phyloP scores from a whole-genome alignment of 2,888 invertebrate species.

The Lampropteryx suffumata region DNA sequence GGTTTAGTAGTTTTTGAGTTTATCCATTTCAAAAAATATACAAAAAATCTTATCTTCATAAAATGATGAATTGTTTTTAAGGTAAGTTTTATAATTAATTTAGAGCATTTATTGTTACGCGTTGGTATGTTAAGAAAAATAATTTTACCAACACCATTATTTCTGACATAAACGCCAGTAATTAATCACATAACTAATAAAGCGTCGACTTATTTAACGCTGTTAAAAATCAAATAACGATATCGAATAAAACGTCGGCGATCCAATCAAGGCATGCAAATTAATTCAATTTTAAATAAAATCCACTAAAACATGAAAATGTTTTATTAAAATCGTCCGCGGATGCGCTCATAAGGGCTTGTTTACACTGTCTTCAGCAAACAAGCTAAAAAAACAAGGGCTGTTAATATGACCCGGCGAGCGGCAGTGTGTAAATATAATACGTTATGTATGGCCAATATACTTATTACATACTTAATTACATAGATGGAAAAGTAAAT shows the following conservation, averaged over 20 bases:
- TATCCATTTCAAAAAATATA: too few species aligned
- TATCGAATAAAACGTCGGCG: constrained; percentile 16
- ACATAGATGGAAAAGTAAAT: constrained; percentile 21
- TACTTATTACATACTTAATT: constrained; percentile 23
- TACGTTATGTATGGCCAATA: constrained; percentile 29
- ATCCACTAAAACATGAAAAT: constrained; percentile 53
- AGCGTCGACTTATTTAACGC: constrained; percentile 16
- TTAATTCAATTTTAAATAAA: constrained; percentile 50
- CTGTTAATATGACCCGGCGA: constrained; percentile 57
- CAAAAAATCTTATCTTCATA: too few species aligned
- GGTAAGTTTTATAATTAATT: too few species aligned
- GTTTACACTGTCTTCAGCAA: constrained; percentile 76
- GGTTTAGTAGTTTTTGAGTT: too few species aligned
- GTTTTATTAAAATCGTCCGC: constrained; percentile 59
- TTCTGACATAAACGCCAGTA: not conserved
- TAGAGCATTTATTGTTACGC: too few species aligned
- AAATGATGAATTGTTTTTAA: too few species aligned
- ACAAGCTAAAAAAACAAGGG: constrained; percentile 81
- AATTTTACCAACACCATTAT: too few species aligned
- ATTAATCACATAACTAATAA: constrained; percentile 18
- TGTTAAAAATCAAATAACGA: constrained; percentile 14
- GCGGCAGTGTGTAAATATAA: constrained; percentile 41
- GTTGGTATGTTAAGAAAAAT: too few species aligned
- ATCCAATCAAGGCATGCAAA: constrained; percentile 35
- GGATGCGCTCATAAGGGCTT: constrained; percentile 72